These are phyloP conservation scores for Eristalis tenax DNA, from an alignment of 2,888 invertebrate species.

Conservation along the genomic window DNA sequence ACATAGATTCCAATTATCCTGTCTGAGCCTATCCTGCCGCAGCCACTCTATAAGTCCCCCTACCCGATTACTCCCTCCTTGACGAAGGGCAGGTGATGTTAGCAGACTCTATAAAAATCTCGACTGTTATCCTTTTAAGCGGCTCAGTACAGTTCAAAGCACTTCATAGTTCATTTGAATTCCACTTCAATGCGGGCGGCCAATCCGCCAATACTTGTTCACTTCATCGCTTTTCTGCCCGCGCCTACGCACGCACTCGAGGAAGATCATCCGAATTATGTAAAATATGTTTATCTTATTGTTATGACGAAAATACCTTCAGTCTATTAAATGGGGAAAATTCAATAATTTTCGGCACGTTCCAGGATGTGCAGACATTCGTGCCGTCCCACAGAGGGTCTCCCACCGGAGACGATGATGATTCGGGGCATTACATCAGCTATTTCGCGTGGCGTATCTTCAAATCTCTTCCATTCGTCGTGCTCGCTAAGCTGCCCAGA, in stretches of 20 bases:
- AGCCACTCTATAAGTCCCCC: not conserved
- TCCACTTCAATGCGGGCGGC: not conserved
- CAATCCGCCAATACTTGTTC: not conserved
- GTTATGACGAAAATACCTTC: slow-evolving; percentile 51
- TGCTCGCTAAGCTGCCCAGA: not conserved
- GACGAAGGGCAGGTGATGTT: not conserved
- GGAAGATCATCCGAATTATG: slow-evolving; percentile 25
- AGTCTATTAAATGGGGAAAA: slow-evolving; percentile 50
- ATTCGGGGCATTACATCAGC: slow-evolving; percentile 29
- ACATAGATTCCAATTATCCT: not conserved
- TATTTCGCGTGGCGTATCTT: slow-evolving; percentile 42
- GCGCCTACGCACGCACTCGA: not conserved
- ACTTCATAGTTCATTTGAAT: not conserved
- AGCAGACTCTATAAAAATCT: not conserved
- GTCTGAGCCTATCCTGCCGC: slow-evolving; percentile 1
- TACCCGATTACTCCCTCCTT: not conserved
- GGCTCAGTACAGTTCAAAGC: not conserved
- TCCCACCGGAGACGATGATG: not conserved
- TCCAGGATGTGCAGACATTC: not conserved
- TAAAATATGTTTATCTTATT: slow-evolving; percentile 53
- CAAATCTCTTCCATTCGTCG: slow-evolving; percentile 3
- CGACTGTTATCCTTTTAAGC: not conserved
- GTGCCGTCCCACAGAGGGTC: too few relatives aligned
- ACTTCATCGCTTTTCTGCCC: not conserved
- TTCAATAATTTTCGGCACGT: slow-evolving; percentile 61